Base-by-base conservation (phyloP, 2,797 vertebrate genomes). In the Clarias platycephalus region DNA sequence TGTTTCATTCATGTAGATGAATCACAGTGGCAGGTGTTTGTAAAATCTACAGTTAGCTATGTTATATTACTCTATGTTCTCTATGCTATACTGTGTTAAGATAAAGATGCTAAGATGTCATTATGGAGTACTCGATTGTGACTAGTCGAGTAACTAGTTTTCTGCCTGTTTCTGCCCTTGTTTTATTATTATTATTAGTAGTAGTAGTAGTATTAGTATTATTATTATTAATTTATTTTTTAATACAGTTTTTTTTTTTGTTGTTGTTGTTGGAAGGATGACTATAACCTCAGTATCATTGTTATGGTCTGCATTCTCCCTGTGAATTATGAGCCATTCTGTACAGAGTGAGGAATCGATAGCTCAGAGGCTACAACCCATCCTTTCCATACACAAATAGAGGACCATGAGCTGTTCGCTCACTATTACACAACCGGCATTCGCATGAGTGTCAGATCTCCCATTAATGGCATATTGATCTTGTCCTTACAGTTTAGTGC, bases 381-480 rank as follows among this genome's bases (percentile, higher is more conserved):
- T 81, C 68, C 85, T 70, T 86, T 84, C 78, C 72, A 89, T 84
- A 89, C 64, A 86, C 79, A 88, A 86, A 90, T 88, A 88, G 66
- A 90, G 81, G 91, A 82, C 90, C 90, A 92, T 88, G 84, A 63
- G 79, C 87, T 90, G 85, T 87, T 89, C 87, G 40, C 82, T 49
- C 44, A 85, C 87, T 88, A 90, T 91, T 91, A 89, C 84, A 90
- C 89, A 91, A 68, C 89, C 88, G 91, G 91, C 88, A 87, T 89
- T 90, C 84, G 91, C 86, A 91, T 88, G 88, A 87, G 88, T 82
- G 60, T 91, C 91, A 90, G 88, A 87, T 91, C 93, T 89, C 89
- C 91, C 89, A 63, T 93, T 93, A 93, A 94, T 92, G 88, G 90
- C 86, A 87, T 95, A 95, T 95, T 90, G 93, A 95, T 95, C 90